A percentile compares a stretch with the other conserved stretches of the same genome.
phyloP scores from a whole-genome alignment of 2,797 vertebrate genomes.

The Neosilurus hyrtlii region DNA sequence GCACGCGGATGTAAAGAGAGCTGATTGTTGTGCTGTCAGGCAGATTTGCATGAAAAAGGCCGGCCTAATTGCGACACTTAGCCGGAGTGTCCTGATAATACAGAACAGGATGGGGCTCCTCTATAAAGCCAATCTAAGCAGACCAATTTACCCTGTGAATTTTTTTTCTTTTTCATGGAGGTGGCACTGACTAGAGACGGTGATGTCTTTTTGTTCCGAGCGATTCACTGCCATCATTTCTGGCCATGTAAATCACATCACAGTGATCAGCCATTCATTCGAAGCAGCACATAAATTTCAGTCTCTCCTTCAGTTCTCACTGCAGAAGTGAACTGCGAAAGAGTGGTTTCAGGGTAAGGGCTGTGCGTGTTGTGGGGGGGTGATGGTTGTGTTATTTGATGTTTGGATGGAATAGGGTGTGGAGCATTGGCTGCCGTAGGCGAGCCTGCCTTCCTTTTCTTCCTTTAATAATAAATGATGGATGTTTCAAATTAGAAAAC shows the following conservation, averaged over 20 bases:
- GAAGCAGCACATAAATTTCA: slow-evolving; percentile 28
- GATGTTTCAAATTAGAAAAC: slow-evolving; percentile 92
- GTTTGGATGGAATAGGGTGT: slow-evolving; percentile 49
- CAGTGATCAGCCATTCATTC: slow-evolving; percentile 13
- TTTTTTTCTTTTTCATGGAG: background rate
- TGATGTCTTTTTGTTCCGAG: too few species aligned
- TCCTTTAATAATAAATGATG: slow-evolving; percentile 96
- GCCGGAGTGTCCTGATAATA: slow-evolving; percentile 75
- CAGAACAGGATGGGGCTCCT: slow-evolving; percentile 68
- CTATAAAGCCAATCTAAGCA: slow-evolving; percentile 59
- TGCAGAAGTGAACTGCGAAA: slow-evolving; percentile 21
- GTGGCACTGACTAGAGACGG: background rate
- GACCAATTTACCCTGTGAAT: slow-evolving; percentile 40
- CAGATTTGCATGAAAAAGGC: slow-evolving; percentile 81
- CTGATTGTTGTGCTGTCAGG: slow-evolving; percentile 80
- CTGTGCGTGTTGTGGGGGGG: slow-evolving; percentile 12
- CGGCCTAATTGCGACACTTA: slow-evolving; percentile 79
- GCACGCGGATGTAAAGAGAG: slow-evolving; percentile 57
- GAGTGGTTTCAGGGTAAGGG: slow-evolving; percentile 34
- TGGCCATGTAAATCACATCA: slow-evolving; percentile 3
- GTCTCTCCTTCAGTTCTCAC: slow-evolving; percentile 22
- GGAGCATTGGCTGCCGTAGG: slow-evolving; percentile 61
- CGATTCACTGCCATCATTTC: background rate
- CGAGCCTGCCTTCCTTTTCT: slow-evolving; percentile 61
- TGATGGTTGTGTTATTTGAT: slow-evolving; percentile 20